Evolutionary conservation across 1,140 invertebrate species (phyloP).

Genomic region (Listronotus bonariensis): DNA sequence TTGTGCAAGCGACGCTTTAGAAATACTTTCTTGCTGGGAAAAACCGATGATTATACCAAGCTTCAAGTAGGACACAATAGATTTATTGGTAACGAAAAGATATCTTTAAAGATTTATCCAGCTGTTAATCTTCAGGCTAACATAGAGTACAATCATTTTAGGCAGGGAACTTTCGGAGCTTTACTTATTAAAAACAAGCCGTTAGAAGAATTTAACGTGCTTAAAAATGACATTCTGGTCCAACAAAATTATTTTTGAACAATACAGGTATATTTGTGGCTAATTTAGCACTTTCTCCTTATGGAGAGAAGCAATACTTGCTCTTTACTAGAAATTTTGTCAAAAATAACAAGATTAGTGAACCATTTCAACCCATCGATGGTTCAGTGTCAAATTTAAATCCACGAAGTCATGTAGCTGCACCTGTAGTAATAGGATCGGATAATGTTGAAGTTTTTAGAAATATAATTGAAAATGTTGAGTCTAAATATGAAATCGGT

Average conservation of each 20-base stretch:
- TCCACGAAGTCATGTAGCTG: slow-evolving; percentile 85
- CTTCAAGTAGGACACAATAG: slow-evolving; percentile 86
- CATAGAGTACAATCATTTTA: slow-evolving; percentile 89
- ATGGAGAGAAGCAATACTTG: slow-evolving; percentile 77
- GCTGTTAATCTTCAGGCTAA: slow-evolving; percentile 79
- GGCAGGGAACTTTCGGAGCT: slow-evolving; percentile 78
- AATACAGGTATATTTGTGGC: slow-evolving; percentile 89
- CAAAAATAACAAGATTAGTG: slow-evolving; percentile 82
- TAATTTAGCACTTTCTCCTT: slow-evolving; percentile 84
- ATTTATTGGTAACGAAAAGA: slow-evolving; percentile 76
- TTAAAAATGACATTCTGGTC: slow-evolving; percentile 73
- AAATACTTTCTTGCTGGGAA: slow-evolving; percentile 81
- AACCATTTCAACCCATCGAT: slow-evolving; percentile 77
- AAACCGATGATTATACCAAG: slow-evolving; percentile 61
- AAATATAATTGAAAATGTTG: slow-evolving; percentile 91
- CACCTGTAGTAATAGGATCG: slow-evolving; percentile 86
- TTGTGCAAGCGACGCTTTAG: slow-evolving; percentile 74
- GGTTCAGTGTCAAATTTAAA: slow-evolving; percentile 70
- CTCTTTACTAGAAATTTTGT: slow-evolving; percentile 90
- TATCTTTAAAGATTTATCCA: slow-evolving; percentile 80
- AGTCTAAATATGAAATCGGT: slow-evolving; percentile 91
- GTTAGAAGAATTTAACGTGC: slow-evolving; percentile 71
- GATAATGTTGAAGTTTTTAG: slow-evolving; percentile 88
- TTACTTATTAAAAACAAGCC: slow-evolving; percentile 85
- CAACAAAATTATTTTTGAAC: slow-evolving; percentile 83